These are phyloP conservation scores for Cyprinella venusta DNA, from an alignment of 2,797 vertebrate genomes.

Conservation along the genomic window DNA sequence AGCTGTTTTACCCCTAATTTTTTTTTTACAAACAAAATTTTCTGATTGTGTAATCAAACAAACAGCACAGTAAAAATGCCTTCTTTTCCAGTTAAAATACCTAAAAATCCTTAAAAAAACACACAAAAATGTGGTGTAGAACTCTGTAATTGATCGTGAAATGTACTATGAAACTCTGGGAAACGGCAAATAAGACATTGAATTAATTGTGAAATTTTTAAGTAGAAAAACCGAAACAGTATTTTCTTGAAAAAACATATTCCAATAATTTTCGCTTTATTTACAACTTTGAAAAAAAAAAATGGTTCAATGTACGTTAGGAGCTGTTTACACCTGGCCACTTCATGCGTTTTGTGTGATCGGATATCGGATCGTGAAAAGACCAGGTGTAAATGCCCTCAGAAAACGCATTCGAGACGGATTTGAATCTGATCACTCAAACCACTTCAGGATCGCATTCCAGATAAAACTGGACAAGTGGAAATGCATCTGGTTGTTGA, in stretches of 20 bases:
- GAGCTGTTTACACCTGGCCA: too few species aligned
- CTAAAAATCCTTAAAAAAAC: background rate
- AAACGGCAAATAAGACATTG: background rate
- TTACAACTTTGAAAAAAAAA: background rate
- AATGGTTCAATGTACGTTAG: background rate
- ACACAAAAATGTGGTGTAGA: background rate
- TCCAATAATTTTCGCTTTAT: background rate
- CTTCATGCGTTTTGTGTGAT: too few species aligned
- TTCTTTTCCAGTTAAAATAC: background rate
- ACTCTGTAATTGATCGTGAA: too few species aligned
- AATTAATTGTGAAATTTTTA: background rate
- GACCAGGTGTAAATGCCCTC: too few species aligned
- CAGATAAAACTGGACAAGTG: too few species aligned
- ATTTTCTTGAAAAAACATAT: background rate
- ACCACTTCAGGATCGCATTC: too few species aligned
- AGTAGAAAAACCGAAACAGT: background rate
- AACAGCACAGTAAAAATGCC: background rate
- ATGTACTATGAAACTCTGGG: too few species aligned
- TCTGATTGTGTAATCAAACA: background rate
- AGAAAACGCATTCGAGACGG: too few species aligned
- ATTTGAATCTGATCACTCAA: too few species aligned
- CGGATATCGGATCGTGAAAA: too few species aligned
- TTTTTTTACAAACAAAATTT: background rate
- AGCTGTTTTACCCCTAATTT: background rate
- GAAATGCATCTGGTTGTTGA: too few species aligned